Base-by-base conservation (phyloP, 2,113 vertebrate species). In the Syngnathus typhle region DNA sequence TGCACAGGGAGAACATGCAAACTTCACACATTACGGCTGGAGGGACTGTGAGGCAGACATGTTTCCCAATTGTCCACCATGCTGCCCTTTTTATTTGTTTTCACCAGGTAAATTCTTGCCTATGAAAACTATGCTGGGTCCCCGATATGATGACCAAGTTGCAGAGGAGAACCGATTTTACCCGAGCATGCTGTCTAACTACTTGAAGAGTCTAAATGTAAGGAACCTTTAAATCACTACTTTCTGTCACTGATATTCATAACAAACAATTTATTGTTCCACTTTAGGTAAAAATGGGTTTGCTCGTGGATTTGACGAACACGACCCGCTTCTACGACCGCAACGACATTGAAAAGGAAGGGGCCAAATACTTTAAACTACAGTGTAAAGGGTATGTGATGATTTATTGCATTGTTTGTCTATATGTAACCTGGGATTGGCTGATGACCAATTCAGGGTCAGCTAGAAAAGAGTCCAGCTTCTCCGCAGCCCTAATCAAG, bases 61-160 rank as follows among this genome's bases (percentile, higher is more conserved):
- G 47, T 18, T 49, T 19, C n/a, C 47, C 16, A 49, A 2, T 49
- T 19, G 46, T 18, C 18, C 47, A 49, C 49, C 49, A 9, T 32
- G 4, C 23, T 55, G 13, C 18, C 41, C 60, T 77, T 23, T 62
- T 0, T 44, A 7, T 62, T 43, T 43, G 13, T 23, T 61, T 39
- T 6, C 49, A 76, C 61, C 2, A 99, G 97, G 89, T 67, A 98
- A 94, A 87, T 98, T 99, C 88, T 90, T 99, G 88, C 96, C 97
- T 49, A 91, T 99, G 94, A 99, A 99, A 91, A 99, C 95, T 8
- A 98, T 99, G 96, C 83, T 99, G 83, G 95, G 94, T 80, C 92
- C 94, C 78, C 93, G 91, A 86, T 99, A 98, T 13, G 96, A 99
- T 78, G 95, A 96, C 68, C 93, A 95, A 72, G 95, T 99, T 80